Conservation (phyloP, 1,140 invertebrate species). For the Phthorimaea operculella region DNA sequence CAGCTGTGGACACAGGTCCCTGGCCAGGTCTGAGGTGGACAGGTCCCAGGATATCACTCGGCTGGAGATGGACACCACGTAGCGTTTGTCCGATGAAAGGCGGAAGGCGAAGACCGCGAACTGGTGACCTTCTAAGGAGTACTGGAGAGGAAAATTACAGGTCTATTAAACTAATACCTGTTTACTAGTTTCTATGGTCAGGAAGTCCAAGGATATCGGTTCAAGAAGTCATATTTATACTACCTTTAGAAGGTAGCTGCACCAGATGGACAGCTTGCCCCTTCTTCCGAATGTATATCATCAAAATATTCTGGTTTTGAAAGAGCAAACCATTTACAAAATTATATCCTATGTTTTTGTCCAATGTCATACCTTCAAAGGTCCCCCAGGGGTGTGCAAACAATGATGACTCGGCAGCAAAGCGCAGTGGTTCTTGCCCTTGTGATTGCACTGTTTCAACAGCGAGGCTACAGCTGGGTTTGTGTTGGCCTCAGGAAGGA, state of each 20-base stretch:
- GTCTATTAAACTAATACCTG: no score
- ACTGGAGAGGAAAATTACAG: conserved; percentile 69
- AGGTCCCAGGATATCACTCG: conserved; percentile 98
- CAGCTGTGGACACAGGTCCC: conserved; percentile 92
- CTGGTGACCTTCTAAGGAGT: conserved; percentile 96
- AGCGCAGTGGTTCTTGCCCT: conserved; percentile 89
- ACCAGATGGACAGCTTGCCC: no score
- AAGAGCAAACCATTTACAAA: no score
- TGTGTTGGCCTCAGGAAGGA: conserved; percentile 88
- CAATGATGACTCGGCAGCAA: conserved; percentile 94
- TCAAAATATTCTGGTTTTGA: no score
- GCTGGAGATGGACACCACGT: conserved; percentile 96
- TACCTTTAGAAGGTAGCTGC: no score
- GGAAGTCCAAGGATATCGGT: background rate
- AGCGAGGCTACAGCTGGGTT: conserved; percentile 89
- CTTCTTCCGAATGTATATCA: no score
- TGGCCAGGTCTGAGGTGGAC: conserved; percentile 90
- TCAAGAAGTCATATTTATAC: no score
- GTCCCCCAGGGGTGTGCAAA: conserved; percentile 96
- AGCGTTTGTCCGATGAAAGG: conserved; percentile 90
- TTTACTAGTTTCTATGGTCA: no score
- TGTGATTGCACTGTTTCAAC: conserved; percentile 88
- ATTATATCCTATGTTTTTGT: no score
- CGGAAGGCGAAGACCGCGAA: conserved; percentile 97
- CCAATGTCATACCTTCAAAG: conserved; percentile 93